A percentile compares a stretch with the other conserved stretches of the same genome.
phyloP scores from a whole-genome alignment of 2,113 vertebrate species.

The Mastomys natalensis region DNA sequence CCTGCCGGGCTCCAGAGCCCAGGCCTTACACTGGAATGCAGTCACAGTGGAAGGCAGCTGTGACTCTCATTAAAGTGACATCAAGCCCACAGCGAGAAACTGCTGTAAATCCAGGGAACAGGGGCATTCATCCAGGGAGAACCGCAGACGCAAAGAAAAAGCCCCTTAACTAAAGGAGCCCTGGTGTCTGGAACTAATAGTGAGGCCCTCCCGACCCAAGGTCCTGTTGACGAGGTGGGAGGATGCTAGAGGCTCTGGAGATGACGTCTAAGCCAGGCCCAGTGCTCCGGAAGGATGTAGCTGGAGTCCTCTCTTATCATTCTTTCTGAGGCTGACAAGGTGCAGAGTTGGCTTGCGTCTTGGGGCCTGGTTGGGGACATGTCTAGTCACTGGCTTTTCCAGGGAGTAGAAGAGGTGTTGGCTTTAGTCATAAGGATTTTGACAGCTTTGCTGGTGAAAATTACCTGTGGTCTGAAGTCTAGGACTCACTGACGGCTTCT shows the following conservation, averaged over 20 bases:
- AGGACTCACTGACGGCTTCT: background rate
- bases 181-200: conserved; percentile 59
- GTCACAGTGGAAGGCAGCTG: conserved; percentile 76
- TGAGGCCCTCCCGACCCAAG: background rate
- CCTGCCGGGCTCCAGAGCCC: conserved; percentile 35
- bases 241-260: background rate
- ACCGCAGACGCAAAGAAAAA: conserved; percentile 78
- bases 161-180: conserved; percentile 80
- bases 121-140: conserved; percentile 80
- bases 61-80: conserved; percentile 87
- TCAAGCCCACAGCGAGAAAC: conserved; percentile 80
- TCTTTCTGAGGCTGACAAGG: background rate
- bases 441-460: background rate
- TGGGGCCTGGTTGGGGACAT: background rate
- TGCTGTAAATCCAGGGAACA: conserved; percentile 83
- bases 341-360: background rate
- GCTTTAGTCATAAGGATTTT: background rate
- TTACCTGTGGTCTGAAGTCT: background rate
- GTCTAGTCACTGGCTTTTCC: background rate
- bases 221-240: background rate
- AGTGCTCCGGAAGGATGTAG: background rate
- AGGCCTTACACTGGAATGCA: conserved; percentile 61
- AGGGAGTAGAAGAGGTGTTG: conserved; percentile 6
- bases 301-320: background rate
- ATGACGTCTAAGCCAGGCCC: background rate